phyloP scores from a whole-genome alignment of 1,140 invertebrate species.

The Polyergus mexicanus region DNA sequence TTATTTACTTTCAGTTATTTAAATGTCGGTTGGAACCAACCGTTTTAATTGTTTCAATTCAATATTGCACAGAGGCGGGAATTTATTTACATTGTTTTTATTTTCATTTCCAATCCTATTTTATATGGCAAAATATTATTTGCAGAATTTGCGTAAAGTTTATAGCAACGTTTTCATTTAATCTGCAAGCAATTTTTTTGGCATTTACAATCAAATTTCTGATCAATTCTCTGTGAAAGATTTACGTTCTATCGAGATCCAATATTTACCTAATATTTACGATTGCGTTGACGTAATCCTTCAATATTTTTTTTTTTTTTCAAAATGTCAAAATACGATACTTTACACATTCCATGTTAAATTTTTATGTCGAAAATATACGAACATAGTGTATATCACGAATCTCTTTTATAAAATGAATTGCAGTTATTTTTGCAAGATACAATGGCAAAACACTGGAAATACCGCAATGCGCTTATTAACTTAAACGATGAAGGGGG shows the following conservation, averaged over 20 bases:
- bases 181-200: background rate
- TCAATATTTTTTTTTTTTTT: slow-evolving; percentile 12
- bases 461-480: background rate
- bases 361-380: background rate
- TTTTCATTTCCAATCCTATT: background rate
- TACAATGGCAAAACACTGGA: background rate
- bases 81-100: slow-evolving; percentile 1
- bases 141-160: background rate
- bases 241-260: background rate
- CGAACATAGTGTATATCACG: background rate
- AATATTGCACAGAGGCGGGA: background rate
- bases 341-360: slow-evolving; percentile 1
- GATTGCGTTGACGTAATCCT: background rate
- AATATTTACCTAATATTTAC: slow-evolving; percentile 32
- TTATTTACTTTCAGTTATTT: slow-evolving; percentile 40
- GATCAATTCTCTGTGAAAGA: slow-evolving; percentile 13
- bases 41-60: slow-evolving; percentile 25
- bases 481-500: background rate
- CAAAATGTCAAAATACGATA: background rate
- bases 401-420: background rate
- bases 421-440: slow-evolving; percentile 11
- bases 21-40: background rate
- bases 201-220: slow-evolving; percentile 26
- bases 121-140: slow-evolving; percentile 14
- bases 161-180: background rate